A percentile compares a stretch with the other conserved stretches of the same genome.
Evolutionary conservation across 1,140 invertebrate species (phyloP).

Genomic region (Drosophila yakuba): DNA sequence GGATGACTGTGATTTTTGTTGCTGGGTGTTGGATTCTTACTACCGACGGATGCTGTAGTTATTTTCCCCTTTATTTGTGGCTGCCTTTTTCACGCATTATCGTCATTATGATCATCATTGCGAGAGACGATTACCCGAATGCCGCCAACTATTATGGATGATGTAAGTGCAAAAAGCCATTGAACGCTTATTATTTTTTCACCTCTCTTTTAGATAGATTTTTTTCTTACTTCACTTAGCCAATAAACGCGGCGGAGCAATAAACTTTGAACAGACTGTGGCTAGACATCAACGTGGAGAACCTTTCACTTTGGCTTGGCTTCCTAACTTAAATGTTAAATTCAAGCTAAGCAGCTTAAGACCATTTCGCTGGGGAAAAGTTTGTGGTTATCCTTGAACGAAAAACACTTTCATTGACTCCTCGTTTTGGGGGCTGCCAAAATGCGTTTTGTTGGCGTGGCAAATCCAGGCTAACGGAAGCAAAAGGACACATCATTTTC

Average conservation of each 20-base stretch:
- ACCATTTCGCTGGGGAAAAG: constrained; percentile 27
- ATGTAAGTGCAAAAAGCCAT: constrained; percentile 69
- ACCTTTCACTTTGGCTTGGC: constrained; percentile 18
- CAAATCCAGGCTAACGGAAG: constrained; percentile 19
- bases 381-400: constrained; percentile 50
- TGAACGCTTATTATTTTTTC: constrained; percentile 46
- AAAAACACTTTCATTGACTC: constrained; percentile 65
- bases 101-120: constrained; percentile 42
- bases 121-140: constrained; percentile 40
- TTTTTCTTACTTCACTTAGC: constrained; percentile 26
- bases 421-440: constrained; percentile 24
- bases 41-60: constrained; percentile 12
- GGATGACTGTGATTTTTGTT: constrained; percentile 41
- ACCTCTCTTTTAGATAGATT: constrained; percentile 5
- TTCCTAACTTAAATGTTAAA: constrained; percentile 46
- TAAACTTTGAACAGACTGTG: constrained; percentile 49
- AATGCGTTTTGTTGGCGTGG: constrained; percentile 28
- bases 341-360: constrained; percentile 47
- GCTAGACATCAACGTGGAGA: constrained; percentile 38
- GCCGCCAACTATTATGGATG: constrained; percentile 52
- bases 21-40: constrained; percentile 13
- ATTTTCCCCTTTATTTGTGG: constrained; percentile 15
- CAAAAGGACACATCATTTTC: constrained; percentile 34
- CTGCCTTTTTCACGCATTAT: constrained; percentile 60
- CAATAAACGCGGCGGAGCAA: constrained; percentile 38